Conservation (phyloP, 2,888 invertebrate species). For the Axea sp. region DNA sequence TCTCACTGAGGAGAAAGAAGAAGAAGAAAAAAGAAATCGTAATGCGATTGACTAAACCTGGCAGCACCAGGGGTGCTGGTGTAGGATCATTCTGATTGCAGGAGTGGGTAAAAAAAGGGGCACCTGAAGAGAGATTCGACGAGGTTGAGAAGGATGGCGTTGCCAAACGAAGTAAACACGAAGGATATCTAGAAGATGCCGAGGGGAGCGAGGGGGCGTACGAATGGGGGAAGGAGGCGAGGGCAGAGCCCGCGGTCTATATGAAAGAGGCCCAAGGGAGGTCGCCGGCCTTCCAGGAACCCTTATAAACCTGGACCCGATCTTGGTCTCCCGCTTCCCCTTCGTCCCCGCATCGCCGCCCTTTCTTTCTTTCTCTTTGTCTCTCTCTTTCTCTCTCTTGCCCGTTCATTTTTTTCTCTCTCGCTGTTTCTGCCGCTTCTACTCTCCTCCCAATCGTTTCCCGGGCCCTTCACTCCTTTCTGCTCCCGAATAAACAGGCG, state of each 20-base stretch:
- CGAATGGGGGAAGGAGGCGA: slow-evolving; percentile 32
- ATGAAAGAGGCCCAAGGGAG: slow-evolving; percentile 77
- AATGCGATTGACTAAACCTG: slow-evolving; percentile 13
- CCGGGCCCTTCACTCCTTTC: slow-evolving; percentile 5
- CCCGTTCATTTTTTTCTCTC: no score
- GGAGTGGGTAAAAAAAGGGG: slow-evolving; percentile 30
- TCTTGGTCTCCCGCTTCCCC: slow-evolving; percentile 62
- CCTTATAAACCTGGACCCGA: slow-evolving; percentile 77
- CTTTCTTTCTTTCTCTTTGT: slow-evolving; percentile 37
- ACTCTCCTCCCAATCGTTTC: slow-evolving; percentile 7
- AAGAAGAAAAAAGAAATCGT: background rate
- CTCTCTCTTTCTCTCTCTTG: slow-evolving; percentile 15
- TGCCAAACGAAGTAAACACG: slow-evolving; percentile 57
- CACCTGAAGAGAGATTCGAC: slow-evolving; percentile 4
- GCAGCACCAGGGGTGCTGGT: slow-evolving; percentile 30
- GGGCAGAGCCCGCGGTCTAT: slow-evolving; percentile 70
- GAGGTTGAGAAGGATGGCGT: slow-evolving; percentile 32
- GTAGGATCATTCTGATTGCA: slow-evolving; percentile 45
- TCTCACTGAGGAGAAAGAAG: background rate
- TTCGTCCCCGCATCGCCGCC: background rate
- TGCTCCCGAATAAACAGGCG: slow-evolving; percentile 10
- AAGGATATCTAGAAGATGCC: slow-evolving; percentile 57
- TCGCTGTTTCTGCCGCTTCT: background rate
- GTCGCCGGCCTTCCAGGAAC: slow-evolving; percentile 78
- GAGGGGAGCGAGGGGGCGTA: slow-evolving; percentile 54